These are phyloP conservation scores for Oreochromis mossambicus DNA, from an alignment of 2,797 vertebrate genomes.

Conservation along the genomic window DNA sequence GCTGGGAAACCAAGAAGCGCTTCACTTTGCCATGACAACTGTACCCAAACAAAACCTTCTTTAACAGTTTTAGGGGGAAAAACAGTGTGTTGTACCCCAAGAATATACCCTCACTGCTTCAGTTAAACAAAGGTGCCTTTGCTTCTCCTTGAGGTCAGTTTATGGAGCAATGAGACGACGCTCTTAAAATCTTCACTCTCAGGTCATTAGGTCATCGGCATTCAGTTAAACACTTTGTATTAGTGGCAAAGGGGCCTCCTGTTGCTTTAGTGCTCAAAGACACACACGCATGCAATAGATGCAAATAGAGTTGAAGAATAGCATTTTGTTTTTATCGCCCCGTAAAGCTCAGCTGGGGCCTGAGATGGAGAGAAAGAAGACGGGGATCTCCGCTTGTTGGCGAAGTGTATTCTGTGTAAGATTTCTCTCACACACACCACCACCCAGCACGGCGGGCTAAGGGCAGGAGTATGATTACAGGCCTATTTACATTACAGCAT, in stretches of 20 bases:
- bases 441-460: conserved; percentile 29
- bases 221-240: conserved; percentile 4
- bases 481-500: conserved; percentile 65
- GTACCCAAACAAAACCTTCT: neutral
- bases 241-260: neutral
- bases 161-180: neutral
- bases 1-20: neutral
- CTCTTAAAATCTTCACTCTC: neutral
- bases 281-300: neutral
- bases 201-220: neutral
- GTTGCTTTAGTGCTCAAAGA: neutral
- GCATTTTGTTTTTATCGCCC: conserved; percentile 25
- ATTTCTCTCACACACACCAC: conserved; percentile 7
- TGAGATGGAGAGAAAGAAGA: conserved; percentile 8
- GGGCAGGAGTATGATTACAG: conserved; percentile 59
- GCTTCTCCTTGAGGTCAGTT: neutral
- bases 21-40: neutral
- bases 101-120: neutral
- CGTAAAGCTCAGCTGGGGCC: conserved; percentile 36
- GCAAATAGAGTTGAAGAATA: neutral
- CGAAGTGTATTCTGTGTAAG: neutral
- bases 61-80: neutral
- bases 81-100: neutral
- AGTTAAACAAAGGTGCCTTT: neutral
- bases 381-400: neutral